Percentiles rank a stretch among this genome's conserved stretches.
phyloP scores from a whole-genome alignment of 2,888 invertebrate species.

The Calliopum simillimum region DNA sequence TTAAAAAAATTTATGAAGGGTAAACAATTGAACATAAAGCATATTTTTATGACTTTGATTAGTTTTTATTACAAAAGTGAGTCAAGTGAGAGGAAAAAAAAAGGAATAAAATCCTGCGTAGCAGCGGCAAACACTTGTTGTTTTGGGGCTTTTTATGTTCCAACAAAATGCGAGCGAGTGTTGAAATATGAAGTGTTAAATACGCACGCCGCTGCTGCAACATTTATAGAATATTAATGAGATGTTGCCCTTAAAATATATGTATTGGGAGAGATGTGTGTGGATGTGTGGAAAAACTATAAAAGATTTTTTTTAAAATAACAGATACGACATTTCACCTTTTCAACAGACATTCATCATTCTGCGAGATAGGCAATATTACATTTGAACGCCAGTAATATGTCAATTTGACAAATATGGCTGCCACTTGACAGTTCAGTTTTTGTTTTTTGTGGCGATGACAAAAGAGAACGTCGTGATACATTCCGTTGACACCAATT shows the following conservation, averaged over 20 bases:
- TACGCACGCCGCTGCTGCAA: background rate
- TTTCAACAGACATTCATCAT: background rate
- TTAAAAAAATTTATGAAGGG: background rate
- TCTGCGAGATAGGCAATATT: background rate
- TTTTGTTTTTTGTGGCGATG: background rate
- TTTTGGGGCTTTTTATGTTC: conserved; percentile 4
- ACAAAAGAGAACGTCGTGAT: background rate
- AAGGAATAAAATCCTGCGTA: background rate
- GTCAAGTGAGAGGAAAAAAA: background rate
- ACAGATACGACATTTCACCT: background rate
- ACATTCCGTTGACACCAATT: background rate
- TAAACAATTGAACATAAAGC: conserved; percentile 45
- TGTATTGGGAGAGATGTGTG: background rate
- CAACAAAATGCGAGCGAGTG: conserved; percentile 8
- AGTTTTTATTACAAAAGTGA: conserved; percentile 31
- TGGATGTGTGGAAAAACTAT: background rate
- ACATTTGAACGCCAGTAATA: background rate
- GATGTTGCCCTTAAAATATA: background rate
- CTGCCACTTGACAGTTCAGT: background rate
- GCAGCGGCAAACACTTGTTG: conserved; percentile 8
- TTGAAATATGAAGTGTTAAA: conserved; percentile 14
- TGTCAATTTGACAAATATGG: conserved; percentile 17
- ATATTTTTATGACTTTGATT: conserved; percentile 52
- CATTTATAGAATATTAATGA: conserved; percentile 14
- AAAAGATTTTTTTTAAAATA: background rate